These are phyloP conservation scores for Neosilurus hyrtlii DNA, from an alignment of 2,797 vertebrate species.

Conservation along the genomic window DNA sequence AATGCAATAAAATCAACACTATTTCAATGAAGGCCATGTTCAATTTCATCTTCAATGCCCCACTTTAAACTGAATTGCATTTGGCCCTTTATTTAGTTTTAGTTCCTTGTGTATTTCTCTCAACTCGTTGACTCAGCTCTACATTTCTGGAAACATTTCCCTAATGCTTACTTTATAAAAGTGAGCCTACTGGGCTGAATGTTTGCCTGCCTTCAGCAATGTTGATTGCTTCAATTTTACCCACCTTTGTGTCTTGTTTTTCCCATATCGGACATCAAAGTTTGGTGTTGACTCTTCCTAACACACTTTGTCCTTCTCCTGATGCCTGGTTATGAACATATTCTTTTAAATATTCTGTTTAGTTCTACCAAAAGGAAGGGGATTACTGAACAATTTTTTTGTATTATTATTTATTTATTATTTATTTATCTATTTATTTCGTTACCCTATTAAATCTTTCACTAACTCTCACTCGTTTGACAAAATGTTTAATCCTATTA, in stretches of 20 bases:
- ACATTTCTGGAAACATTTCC: constrained; percentile 12
- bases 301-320: background rate
- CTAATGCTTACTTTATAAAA: constrained; percentile 4
- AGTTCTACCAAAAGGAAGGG: background rate
- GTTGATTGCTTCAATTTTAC: constrained; percentile 10
- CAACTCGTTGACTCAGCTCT: constrained; percentile 9
- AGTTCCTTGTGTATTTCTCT: constrained; percentile 4
- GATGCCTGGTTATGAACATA: constrained; percentile 2
- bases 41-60: background rate
- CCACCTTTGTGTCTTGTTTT: background rate
- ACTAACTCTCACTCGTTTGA: too few species aligned
- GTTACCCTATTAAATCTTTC: too few species aligned
- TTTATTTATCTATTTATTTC: background rate
- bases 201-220: background rate
- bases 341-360: background rate
- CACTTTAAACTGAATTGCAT: constrained; percentile 4
- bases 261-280: background rate
- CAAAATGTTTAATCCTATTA: too few species aligned
- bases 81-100: constrained; percentile 5
- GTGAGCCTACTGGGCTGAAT: background rate
- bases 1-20: background rate
- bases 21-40: constrained; percentile 7
- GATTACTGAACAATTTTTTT: background rate
- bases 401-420: too few species aligned
- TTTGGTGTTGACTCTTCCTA: background rate